Evolutionary conservation across 2,888 invertebrate species (phyloP).

Genomic region (Drosophila nigricruria): DNA sequence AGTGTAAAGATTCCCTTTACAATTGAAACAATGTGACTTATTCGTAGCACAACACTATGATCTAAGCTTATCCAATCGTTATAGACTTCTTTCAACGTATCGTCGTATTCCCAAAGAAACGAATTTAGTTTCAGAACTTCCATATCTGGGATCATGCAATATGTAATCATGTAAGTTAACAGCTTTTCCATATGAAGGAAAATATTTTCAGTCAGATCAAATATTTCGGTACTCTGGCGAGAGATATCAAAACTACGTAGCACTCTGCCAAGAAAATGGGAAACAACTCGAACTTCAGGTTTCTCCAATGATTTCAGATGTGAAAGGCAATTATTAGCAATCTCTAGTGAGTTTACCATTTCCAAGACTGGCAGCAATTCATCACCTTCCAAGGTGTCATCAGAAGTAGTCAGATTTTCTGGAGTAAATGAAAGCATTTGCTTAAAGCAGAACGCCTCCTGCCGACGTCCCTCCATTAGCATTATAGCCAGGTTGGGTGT

Average conservation of each 20-base stretch:
- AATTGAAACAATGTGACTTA: neutral
- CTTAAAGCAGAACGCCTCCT: conserved; percentile 28
- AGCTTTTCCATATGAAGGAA: neutral
- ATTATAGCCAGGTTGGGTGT: neutral
- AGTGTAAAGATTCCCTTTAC: conserved; percentile 8
- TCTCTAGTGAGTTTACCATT: conserved; percentile 32
- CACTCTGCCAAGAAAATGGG: conserved; percentile 9
- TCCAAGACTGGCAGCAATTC: neutral
- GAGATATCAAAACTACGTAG: conserved; percentile 1
- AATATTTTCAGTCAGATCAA: conserved; percentile 19
- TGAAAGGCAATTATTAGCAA: neutral
- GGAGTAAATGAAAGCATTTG: neutral
- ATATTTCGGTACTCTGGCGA: conserved; percentile 27
- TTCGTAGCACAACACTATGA: conserved; percentile 1
- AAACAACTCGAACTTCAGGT: conserved; percentile 7
- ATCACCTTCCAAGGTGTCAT: neutral
- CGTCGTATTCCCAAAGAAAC: neutral
- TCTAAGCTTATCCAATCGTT: conserved; percentile 35
- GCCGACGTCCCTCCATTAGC: conserved; percentile 15
- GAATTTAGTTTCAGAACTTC: neutral
- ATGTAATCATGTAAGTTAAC: conserved; percentile 26
- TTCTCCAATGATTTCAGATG: neutral
- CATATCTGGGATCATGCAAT: neutral
- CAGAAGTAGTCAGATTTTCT: neutral
- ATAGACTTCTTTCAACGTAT: conserved; percentile 1